Evolutionary conservation across 53 echinoderm and acorn worm genomes (phyloP), one percentile per base, ranked within the genome.

Genomic region (Holothuria leucospilota): DNA sequence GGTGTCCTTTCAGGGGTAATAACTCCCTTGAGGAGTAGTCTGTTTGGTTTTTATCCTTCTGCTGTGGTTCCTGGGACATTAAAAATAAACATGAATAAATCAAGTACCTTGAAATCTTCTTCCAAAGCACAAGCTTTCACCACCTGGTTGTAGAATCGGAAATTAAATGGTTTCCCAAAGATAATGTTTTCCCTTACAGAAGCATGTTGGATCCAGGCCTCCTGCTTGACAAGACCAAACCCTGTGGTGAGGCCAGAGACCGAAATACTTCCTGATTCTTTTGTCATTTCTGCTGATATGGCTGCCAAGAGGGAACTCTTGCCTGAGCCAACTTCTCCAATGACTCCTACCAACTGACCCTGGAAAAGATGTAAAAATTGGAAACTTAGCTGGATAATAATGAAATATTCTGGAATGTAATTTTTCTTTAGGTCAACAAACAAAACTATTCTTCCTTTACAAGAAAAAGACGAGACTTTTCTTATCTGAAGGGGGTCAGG

Each of bases 301-400:
- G 99, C 99, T 34, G 99, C 84, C 62, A 99, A 86, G 6, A 99
- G 92, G 20, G 99, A 99, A 69, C 99, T 99, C 86, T 99, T 99
- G 14, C 99, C 99, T 6, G 94, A 95, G 20, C 99, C 99, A 26
- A 99, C 99, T 53, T 84, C 65, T 27, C 99, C 99, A 53, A 99
- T 91, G 24, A 99, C 94, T 12, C 99, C 99, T 9, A 99, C 83
- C 68, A 99, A 69, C 87, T 99, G 95, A 61, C 99, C 99, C 99
- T 98, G 64, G 23, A 29, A 42, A 28, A 58, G 15, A 40, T 23
- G 80, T 2, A 15, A 88, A 20, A 28, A 62, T 46, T 9, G 46
- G 11, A 46, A 46, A 46, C 0, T 7, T 46, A 7, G 8, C 46
- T 5, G 46, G 8, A 46, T 9, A 46, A 46, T 46, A 46, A 46